Conservation (phyloP, 64 coral and sea anemone species). For the Stichodactyla helianthus region DNA sequence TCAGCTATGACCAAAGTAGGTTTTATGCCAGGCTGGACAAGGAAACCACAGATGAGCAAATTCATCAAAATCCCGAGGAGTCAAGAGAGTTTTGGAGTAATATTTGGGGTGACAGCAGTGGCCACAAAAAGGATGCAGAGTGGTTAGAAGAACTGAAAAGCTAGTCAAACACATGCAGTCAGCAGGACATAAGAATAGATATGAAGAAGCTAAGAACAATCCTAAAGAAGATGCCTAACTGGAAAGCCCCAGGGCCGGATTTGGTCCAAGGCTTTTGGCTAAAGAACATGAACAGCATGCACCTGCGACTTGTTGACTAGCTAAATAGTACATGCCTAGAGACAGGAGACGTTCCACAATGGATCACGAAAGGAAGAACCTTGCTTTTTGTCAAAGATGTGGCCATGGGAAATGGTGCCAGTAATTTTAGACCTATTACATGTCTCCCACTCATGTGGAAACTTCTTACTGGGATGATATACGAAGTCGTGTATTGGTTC, state of each 20-base stretch:
- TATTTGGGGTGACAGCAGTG: too few species aligned
- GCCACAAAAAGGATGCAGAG: too few species aligned
- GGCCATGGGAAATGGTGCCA: neutral
- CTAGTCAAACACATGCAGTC: neutral
- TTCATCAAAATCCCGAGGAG: too few species aligned
- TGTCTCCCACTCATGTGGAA: constrained; percentile 24
- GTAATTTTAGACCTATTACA: constrained; percentile 18
- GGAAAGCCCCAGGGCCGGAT: constrained; percentile 51
- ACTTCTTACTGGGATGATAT: constrained; percentile 8
- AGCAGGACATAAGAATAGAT: constrained; percentile 16
- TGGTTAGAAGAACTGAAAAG: too few species aligned
- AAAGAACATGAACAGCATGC: neutral
- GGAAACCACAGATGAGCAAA: too few species aligned
- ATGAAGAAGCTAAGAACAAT: neutral
- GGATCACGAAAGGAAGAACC: constrained; percentile 30
- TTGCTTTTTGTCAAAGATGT: constrained; percentile 7
- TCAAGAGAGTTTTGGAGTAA: too few species aligned
- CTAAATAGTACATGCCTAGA: constrained; percentile 12
- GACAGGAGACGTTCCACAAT: neutral
- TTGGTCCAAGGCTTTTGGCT: constrained; percentile 28
- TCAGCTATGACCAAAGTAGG: constrained; percentile 17
- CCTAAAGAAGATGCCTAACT: constrained; percentile 42
- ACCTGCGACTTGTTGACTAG: neutral
- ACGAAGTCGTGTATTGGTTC: neutral
- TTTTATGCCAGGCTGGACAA: too few species aligned